Conservation (phyloP, 2,797 vertebrate species). For the Scolopax bukidnonensis region DNA sequence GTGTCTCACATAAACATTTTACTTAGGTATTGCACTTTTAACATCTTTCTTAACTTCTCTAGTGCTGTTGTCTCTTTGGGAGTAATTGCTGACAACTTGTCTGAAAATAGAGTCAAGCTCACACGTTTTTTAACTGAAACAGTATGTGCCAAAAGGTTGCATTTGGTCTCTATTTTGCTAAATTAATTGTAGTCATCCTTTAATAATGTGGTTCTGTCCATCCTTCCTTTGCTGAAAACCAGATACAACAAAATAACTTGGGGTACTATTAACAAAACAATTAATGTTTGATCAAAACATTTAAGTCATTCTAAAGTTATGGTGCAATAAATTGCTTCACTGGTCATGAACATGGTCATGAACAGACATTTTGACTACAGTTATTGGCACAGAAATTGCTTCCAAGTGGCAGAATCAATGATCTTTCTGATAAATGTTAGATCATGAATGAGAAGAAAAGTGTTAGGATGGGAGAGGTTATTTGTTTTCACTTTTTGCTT, state of each 20-base stretch:
- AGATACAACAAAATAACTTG: background rate
- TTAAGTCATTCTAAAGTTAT: background rate
- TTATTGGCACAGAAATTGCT: background rate
- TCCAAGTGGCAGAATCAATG: background rate
- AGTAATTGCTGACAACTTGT: background rate
- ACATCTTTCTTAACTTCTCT: background rate
- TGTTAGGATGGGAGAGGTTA: background rate
- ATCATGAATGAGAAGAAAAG: background rate
- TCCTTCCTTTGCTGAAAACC: slow-evolving; percentile 7
- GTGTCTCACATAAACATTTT: background rate
- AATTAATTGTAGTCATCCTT: background rate
- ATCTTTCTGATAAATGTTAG: background rate
- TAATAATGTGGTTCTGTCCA: background rate
- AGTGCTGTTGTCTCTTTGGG: background rate
- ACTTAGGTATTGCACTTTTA: background rate
- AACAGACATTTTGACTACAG: background rate
- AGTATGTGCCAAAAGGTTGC: background rate
- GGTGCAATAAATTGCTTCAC: background rate
- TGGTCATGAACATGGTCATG: background rate
- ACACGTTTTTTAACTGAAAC: background rate
- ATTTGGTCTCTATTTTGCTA: background rate
- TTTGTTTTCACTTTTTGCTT: background rate
- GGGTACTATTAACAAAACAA: background rate
- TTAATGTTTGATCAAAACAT: background rate
- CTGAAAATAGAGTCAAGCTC: background rate